Evolutionary conservation across 2,797 vertebrate species (phyloP).

Genomic region (Malurus splendens): DNA sequence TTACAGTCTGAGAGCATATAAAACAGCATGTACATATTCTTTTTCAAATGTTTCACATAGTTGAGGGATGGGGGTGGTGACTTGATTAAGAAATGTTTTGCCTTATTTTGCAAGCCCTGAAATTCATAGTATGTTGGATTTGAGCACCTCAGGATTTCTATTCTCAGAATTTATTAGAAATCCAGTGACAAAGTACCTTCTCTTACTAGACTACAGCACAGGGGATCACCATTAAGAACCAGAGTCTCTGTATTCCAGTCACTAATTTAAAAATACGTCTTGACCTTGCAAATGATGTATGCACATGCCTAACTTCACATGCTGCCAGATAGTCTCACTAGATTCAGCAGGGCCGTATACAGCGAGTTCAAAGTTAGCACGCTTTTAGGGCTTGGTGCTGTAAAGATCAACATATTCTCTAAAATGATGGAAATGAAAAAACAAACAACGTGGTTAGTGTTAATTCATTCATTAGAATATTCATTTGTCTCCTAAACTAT

Average conservation of each 20-base stretch:
- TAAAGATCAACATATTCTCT: neutral
- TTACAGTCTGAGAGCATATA: neutral
- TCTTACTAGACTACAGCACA: neutral
- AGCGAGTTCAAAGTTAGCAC: neutral
- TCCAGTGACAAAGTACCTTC: constrained; percentile 18
- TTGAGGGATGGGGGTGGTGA: neutral
- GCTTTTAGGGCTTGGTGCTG: neutral
- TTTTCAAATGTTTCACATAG: constrained; percentile 10
- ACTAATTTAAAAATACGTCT: constrained; percentile 23
- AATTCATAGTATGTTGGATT: neutral
- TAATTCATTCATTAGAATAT: constrained; percentile 1
- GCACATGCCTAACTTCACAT: neutral
- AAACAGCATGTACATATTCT: neutral
- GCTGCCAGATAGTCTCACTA: neutral
- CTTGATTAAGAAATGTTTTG: neutral
- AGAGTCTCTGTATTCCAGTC: neutral
- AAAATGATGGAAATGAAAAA: neutral
- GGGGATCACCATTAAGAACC: neutral
- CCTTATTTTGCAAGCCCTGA: constrained; percentile 2
- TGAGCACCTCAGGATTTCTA: constrained; percentile 36
- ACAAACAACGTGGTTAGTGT: neutral
- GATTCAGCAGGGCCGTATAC: neutral
- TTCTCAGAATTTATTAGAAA: constrained; percentile 17
- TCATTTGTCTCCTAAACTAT: neutral
- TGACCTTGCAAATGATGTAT: neutral